phyloP scores from a whole-genome alignment of 2,888 invertebrate species.

The Eulithis testata region DNA sequence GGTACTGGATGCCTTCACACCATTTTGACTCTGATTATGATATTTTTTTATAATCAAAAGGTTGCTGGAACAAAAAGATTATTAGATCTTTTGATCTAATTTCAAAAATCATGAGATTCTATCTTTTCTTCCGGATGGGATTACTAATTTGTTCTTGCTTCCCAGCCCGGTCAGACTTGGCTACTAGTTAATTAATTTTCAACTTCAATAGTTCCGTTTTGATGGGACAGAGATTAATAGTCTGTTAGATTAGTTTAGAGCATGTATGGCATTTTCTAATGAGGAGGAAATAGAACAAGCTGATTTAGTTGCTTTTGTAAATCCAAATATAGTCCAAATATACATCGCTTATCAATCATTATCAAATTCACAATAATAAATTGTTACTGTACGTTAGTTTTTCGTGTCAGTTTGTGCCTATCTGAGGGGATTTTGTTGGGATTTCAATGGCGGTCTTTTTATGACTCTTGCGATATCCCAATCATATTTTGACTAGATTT shows the following conservation, averaged over 20 bases:
- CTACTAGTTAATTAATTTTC: slow-evolving; percentile 69
- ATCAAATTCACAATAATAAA: not conserved
- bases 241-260: slow-evolving; percentile 41
- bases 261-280: slow-evolving; percentile 39
- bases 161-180: slow-evolving; percentile 49
- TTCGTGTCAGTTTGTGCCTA: not conserved
- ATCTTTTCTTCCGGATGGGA: slow-evolving; percentile 6
- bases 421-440: not conserved
- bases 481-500: not conserved
- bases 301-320: slow-evolving; percentile 15
- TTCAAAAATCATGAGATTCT: not conserved
- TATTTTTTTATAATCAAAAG: too few species aligned
- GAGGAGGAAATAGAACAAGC: slow-evolving; percentile 25
- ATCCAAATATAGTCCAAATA: slow-evolving; percentile 2
- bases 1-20: too few species aligned
- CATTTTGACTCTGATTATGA: too few species aligned
- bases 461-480: too few species aligned
- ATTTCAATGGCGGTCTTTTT: too few species aligned
- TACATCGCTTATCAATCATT: slow-evolving; percentile 12
- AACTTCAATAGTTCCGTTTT: slow-evolving; percentile 60
- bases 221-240: slow-evolving; percentile 65
- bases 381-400: not conserved
- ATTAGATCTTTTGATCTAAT: too few species aligned
- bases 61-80: too few species aligned
- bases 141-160: slow-evolving; percentile 29